Conservation (phyloP, 2,888 invertebrate genomes). For the Drosophila nigricruria region DNA sequence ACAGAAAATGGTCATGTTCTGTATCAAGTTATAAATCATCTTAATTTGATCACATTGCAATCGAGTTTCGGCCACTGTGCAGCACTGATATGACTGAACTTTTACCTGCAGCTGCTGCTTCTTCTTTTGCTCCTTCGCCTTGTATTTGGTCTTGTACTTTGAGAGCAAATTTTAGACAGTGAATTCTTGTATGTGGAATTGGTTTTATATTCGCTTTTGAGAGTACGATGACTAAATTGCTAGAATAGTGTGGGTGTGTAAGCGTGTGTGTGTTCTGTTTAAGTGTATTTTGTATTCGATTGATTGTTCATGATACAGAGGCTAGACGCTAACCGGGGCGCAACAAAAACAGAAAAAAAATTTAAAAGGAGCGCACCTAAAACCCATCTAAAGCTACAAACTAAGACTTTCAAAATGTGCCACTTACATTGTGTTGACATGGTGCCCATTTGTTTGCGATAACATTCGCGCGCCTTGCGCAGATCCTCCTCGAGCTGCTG, state of each 20-base stretch:
- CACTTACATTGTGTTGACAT: constrained; percentile 97
- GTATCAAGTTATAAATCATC: neutral
- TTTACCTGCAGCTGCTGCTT: constrained; percentile 62
- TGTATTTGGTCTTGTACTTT: constrained; percentile 57
- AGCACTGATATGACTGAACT: constrained; percentile 55
- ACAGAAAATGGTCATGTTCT: neutral
- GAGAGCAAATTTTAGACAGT: constrained; percentile 72
- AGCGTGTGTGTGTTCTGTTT: constrained; percentile 43
- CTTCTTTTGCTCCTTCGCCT: constrained; percentile 50
- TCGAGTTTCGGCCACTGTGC: constrained; percentile 42
- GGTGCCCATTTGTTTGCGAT: constrained; percentile 93
- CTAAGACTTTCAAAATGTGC: constrained; percentile 25
- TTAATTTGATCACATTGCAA: constrained; percentile 24
- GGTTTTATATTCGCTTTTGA: constrained; percentile 50
- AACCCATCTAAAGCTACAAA: constrained; percentile 60
- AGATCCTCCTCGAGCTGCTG: constrained; percentile 95
- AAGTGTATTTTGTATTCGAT: constrained; percentile 35
- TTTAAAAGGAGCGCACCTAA: constrained; percentile 67
- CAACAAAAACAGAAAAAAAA: constrained; percentile 58
- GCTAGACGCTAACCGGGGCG: constrained; percentile 69
- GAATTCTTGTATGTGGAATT: constrained; percentile 58
- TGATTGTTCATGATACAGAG: constrained; percentile 61
- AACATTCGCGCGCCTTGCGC: constrained; percentile 92
- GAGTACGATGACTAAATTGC: constrained; percentile 70
- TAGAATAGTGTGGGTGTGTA: constrained; percentile 51